A percentile compares a stretch with the other conserved stretches of the same genome.
These are phyloP conservation scores for Gila robusta DNA, from an alignment of 2,797 vertebrate genomes.

Conservation along the genomic window DNA sequence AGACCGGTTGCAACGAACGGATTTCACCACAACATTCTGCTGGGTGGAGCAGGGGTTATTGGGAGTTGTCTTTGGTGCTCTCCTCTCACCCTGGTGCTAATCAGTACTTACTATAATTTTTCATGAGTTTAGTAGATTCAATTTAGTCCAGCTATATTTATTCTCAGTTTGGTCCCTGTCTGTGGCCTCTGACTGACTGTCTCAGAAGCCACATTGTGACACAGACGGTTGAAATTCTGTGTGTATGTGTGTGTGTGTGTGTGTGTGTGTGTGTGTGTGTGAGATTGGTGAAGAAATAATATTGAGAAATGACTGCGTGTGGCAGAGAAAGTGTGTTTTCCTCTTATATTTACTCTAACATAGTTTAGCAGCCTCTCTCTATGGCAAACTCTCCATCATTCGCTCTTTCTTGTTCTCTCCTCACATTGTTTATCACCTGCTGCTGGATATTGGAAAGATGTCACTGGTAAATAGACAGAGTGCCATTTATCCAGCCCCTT, in stretches of 20 bases:
- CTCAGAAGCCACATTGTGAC: conserved; percentile 9
- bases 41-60: conserved; percentile 12
- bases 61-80: background rate
- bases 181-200: background rate
- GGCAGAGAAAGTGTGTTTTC: conserved; percentile 12
- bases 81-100: conserved; percentile 19
- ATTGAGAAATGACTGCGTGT: conserved; percentile 8
- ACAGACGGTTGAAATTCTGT: background rate
- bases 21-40: conserved; percentile 21
- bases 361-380: background rate
- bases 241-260: background rate
- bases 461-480: conserved; percentile 26
- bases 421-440: conserved; percentile 38
- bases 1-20: background rate
- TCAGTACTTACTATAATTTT: background rate
- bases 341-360: background rate
- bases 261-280: background rate
- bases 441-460: conserved; percentile 45
- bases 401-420: background rate
- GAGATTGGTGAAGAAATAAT: conserved; percentile 13
- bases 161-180: background rate
- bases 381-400: conserved; percentile 4
- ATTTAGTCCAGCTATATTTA: conserved; percentile 29
- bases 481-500: conserved; percentile 27
- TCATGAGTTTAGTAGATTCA: background rate